Base-by-base conservation (phyloP, 37 sponge, comb jelly and placozoan genomes). In the Agelas oroides region DNA sequence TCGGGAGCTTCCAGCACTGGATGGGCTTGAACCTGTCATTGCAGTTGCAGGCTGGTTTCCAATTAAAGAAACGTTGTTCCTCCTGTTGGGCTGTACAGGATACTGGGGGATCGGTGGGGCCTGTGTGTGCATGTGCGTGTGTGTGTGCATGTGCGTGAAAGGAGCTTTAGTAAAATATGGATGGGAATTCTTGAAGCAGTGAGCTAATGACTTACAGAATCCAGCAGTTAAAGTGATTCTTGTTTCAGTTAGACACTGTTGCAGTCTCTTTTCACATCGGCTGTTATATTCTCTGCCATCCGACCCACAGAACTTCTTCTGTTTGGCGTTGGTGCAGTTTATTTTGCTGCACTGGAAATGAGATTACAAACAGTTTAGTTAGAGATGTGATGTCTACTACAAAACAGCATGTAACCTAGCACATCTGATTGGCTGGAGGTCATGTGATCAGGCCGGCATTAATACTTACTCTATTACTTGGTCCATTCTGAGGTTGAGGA, bases 241-340 rank as follows among this genome's bases (percentile, higher is more conserved):
- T 19, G 68, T 67, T 24, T 28, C 32, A 33, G 68, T 67, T 34
- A 67, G 31, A 31, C 68, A 67, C 68, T 67, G 33, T 30, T 2
- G 19, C 1, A 30, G 34, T 5, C 68, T 30, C 32, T 33, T 67
- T 2, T 67, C 34, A 25, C 81, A 81, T 18, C 81, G 30, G 33
- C 81, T 81, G 1, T 30, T 21, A 33, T 68, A 81, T 19, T 56
- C 52, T 2, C 46, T 52, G 46, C 71, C 70, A 81, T 81, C 68
- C 27, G 32, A 52, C 1, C 71, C 81, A 81, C 81, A 81, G 20
- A 81, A 54, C 34, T 20, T 1, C 27, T 36, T 81, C 69, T 52
- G 5, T 24, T 53, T 65, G 2, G 81, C 57, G 68, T 53, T 52
- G 1, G 66, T 53, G 57, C 81, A 81, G 34, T 56, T 33, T 1